Base-by-base conservation (phyloP, 64 coral and sea anemone genomes). In the Astreopora myriophthalma region DNA sequence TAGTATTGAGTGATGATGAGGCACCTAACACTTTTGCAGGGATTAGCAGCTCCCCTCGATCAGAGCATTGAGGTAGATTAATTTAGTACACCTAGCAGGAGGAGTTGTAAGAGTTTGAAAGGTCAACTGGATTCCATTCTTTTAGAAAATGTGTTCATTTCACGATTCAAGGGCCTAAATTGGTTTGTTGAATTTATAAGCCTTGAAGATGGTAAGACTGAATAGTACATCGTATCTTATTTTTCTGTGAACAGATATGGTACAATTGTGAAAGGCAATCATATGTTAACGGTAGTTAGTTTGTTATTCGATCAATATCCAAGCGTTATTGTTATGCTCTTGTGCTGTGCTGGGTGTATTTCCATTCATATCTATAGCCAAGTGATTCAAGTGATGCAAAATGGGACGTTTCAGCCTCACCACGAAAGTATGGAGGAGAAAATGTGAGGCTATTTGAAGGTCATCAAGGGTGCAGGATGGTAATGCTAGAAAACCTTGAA, bases 401-500 rank as follows among this genome's bases (percentile, higher is more conserved):
- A 55, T 55, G 11, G 49, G 49, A 55, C 16, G 49, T 55, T 87
- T 71, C 35, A 25, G n/a, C 85, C 13, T 87, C 67, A 52, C 85
- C 85, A 73, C 63, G 67, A 87, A 87, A 73, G 42, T 73, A 87
- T 87, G 39, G 62, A 87, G 63, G 63, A 32, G 22, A 73, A 87
- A 87, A 73, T 49, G 85, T 87, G 20, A 87, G 63, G 32, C 64
- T 86, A 46, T 69, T 69, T 86, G 51, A 83, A 85, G 80, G 30
- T 55, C 11, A 55, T 73, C 23, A 69, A 29, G 67, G 67, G 1
- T 55, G 49, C 49, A 62, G 48, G 27, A 62, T 88, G 86, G 86
- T 88, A 75, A 61, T 13, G n/a, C 49, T 88, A 23, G 86, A 88
- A 62, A 88, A 51, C 37, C 71, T 88, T 55, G 69, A 88, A 88